Base-by-base conservation (phyloP, 1,140 invertebrate genomes). In the Rhyzopertha dominica region DNA sequence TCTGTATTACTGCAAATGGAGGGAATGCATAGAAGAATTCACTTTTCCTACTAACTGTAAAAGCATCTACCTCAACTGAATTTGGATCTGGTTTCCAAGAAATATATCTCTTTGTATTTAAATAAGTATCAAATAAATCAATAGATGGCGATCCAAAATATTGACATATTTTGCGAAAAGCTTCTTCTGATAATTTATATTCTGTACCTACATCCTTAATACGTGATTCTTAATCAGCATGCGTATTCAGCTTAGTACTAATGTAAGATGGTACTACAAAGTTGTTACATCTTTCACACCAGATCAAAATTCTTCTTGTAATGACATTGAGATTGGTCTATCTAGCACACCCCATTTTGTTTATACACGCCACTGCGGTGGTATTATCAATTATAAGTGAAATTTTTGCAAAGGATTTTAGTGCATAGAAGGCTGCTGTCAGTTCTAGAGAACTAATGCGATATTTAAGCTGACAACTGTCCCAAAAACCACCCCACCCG, bases 81-180 rank as follows among this genome's bases (percentile, higher is more conserved):
- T 20, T 22, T 4, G 41, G 30, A 37, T 43, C 28, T 8, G 9
- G 9, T 38, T 36, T 38, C 41, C 41, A 43, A n/a, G 41, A 43
- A 13, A 43, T 13, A 37, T 36, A 43, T 16, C 23, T 20, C n/a
- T 43, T 47, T 10, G 38, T 17, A 43, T 47, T 47, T 18, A 32
- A 16, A 4, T 18, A 24, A 17, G 26, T 43, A 16, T 29, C 45
- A 42, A 47, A 47, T 7, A 47, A 17, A 23, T 47, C 44, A 19
- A 47, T 19, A 13, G 31, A 14, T 47, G 45, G 45, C 5, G 17
- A 17, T 31, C 25, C 38, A 25, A 46, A 43, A 10, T n/a, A 14
- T 17, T 14, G 20, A 38, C 30, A 39, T 2, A 43, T n/a, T 7
- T 3, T 20, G 7, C 18, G 12, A 46, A 46, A 39, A 12, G 2